These are phyloP conservation scores for Palythoa grandiflora DNA, from an alignment of 92 coral and sea anemone species.

Conservation along the genomic window DNA sequence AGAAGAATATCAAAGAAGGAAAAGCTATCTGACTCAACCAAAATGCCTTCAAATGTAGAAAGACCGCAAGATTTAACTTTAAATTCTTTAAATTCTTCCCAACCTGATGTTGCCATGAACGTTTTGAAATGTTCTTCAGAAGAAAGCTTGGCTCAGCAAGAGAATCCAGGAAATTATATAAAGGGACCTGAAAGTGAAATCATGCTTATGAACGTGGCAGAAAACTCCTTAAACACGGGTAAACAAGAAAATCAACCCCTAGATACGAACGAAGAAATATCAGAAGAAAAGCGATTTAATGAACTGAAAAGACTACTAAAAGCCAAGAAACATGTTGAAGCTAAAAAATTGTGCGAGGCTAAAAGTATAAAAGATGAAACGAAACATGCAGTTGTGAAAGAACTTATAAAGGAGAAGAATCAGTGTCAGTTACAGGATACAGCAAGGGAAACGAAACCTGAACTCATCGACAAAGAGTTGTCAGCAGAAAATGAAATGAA, in stretches of 20 bases:
- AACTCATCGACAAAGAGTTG: neutral
- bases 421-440: neutral
- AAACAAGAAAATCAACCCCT: neutral
- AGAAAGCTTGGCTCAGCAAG: neutral
- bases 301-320: slow-evolving; percentile 38
- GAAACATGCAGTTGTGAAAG: slow-evolving; percentile 32
- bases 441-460: neutral
- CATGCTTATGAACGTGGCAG: neutral
- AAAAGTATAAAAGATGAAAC: slow-evolving; percentile 28
- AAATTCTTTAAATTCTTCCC: neutral
- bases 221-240: neutral
- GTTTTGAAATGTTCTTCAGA: neutral
- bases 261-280: neutral
- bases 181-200: neutral
- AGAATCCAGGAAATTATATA: neutral
- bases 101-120: neutral
- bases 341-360: slow-evolving; percentile 34
- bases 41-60: neutral
- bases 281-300: slow-evolving; percentile 25
- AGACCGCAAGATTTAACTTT: neutral
- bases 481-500: neutral
- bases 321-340: slow-evolving; percentile 36
- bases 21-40: neutral
- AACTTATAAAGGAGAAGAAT: slow-evolving; percentile 1
- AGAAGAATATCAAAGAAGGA: neutral